Evolutionary conservation across 2,888 invertebrate genomes (phyloP).

Genomic region (Zootermopsis nevadensis): DNA sequence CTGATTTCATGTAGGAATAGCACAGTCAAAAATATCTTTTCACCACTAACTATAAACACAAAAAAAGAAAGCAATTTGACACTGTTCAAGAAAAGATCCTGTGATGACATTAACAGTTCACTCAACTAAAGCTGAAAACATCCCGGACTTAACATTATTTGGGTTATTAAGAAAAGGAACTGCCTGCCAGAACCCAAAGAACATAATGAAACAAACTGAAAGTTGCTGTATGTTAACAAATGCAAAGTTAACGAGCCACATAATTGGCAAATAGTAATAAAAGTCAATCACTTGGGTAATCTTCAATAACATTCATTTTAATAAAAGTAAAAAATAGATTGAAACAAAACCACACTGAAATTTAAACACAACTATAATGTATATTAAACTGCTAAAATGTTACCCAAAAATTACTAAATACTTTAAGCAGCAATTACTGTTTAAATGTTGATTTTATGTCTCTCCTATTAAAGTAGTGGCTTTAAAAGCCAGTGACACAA

Average conservation of each 20-base stretch:
- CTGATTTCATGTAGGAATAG: too few species aligned
- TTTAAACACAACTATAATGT: not conserved
- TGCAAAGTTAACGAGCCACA: constrained; percentile 22
- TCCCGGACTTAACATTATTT: not conserved
- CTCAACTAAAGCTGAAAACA: too few species aligned
- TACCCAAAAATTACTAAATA: not conserved
- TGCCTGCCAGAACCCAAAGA: constrained; percentile 2
- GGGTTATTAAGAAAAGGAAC: not conserved
- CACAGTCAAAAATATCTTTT: too few species aligned
- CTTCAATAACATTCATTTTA: not conserved
- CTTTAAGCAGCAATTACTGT: not conserved
- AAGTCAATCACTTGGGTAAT: constrained; percentile 25
- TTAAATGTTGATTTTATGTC: not conserved
- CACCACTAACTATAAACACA: too few species aligned
- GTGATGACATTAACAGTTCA: too few species aligned
- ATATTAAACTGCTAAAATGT: constrained; percentile 15
- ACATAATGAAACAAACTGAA: not conserved
- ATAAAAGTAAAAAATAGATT: not conserved
- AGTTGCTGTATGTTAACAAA: constrained; percentile 18
- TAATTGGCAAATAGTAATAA: constrained; percentile 23
- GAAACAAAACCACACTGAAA: not conserved
- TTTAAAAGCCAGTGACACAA: constrained; percentile 20
- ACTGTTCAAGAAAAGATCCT: too few species aligned
- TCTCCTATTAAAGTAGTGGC: not conserved
- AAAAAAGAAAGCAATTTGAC: too few species aligned